Evolutionary conservation across 2,888 invertebrate species (phyloP).

Genomic region (Lasioglossum figueresi): DNA sequence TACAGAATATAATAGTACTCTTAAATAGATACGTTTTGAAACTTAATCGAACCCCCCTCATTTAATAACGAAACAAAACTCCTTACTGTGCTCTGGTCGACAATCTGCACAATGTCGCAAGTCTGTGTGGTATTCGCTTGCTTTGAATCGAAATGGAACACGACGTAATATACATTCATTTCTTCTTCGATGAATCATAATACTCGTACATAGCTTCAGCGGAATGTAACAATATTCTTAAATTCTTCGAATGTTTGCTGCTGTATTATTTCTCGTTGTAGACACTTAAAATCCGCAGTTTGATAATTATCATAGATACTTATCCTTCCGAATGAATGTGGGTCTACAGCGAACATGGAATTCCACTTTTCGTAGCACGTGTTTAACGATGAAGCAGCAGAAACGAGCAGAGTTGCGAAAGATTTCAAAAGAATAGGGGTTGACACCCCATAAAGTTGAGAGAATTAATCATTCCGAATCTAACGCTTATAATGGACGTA

Average conservation of each 20-base stretch:
- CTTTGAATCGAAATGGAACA: not conserved
- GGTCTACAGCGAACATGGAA: not conserved
- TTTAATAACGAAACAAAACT: not conserved
- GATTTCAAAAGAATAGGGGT: not conserved
- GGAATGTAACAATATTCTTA: not conserved
- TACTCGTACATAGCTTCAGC: not conserved
- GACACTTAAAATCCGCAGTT: not conserved
- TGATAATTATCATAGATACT: not conserved
- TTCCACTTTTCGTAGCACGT: not conserved
- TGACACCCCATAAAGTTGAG: not conserved
- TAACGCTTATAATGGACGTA: not conserved
- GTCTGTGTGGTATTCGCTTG: not conserved
- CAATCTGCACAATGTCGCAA: not conserved
- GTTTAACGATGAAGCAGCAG: not conserved
- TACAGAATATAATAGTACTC: too few relatives aligned
- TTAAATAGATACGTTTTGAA: not conserved
- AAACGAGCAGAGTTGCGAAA: not conserved
- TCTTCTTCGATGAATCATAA: not conserved
- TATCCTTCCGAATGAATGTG: not conserved
- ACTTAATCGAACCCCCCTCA: not conserved
- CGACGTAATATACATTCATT: not conserved
- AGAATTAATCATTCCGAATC: not conserved
- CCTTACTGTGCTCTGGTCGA: not conserved
- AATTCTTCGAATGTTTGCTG: not conserved
- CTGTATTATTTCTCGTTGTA: not conserved